These are phyloP conservation scores for Drosophila paracracens DNA, from an alignment of 2,888 invertebrate species.

Conservation along the genomic window DNA sequence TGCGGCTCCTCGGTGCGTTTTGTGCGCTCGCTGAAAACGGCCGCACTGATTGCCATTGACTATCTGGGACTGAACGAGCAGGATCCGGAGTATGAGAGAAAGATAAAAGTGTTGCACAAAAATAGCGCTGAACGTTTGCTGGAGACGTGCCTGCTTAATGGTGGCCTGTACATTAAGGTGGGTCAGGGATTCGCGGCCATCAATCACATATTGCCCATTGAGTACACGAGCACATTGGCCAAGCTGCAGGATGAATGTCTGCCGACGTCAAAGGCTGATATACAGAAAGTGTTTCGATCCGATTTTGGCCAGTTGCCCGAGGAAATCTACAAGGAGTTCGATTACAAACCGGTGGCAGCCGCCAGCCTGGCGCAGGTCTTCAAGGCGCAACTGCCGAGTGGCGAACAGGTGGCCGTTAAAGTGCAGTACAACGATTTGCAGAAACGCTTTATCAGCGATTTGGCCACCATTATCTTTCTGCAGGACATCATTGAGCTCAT, in stretches of 20 bases:
- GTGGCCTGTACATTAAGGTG: constrained; percentile 91
- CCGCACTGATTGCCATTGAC: constrained; percentile 86
- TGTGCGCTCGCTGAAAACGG: constrained; percentile 84
- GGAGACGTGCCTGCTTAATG: constrained; percentile 89
- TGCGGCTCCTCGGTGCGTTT: constrained; percentile 84
- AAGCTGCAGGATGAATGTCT: constrained; percentile 87
- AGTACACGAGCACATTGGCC: constrained; percentile 88
- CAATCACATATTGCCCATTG: constrained; percentile 90
- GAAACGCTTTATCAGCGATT: constrained; percentile 89
- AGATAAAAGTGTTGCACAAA: constrained; percentile 86
- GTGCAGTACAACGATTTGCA: constrained; percentile 90
- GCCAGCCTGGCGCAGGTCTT: constrained; percentile 92
- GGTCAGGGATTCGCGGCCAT: constrained; percentile 91
- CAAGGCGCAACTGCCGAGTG: constrained; percentile 87
- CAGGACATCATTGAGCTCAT: constrained; percentile 88
- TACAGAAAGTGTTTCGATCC: constrained; percentile 88
- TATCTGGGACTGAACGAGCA: constrained; percentile 69
- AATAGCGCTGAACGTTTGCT: constrained; percentile 88
- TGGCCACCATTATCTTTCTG: constrained; percentile 88
- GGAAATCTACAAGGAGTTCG: constrained; percentile 88
- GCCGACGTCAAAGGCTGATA: constrained; percentile 86
- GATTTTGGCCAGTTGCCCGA: constrained; percentile 89
- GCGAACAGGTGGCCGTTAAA: constrained; percentile 90
- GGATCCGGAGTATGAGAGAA: constrained; percentile 85
- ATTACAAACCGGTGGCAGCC: constrained; percentile 89